Conservation (phyloP, 2,888 invertebrate species). For the Rhimphoctona megacephalus region DNA sequence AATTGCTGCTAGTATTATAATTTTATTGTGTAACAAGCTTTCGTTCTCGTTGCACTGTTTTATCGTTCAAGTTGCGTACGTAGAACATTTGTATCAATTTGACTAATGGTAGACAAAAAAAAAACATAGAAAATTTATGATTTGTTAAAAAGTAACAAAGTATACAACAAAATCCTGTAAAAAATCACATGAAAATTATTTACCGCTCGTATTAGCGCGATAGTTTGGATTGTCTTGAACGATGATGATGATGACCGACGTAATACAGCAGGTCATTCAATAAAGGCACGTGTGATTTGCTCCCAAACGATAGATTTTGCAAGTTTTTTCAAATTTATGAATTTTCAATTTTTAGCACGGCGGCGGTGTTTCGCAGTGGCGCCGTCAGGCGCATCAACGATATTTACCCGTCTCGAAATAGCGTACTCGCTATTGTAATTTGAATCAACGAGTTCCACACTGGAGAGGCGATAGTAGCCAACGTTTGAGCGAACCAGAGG, state of each 20-base stretch:
- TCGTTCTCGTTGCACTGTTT: conserved; percentile 42
- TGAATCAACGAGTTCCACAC: neutral
- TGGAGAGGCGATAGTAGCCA: neutral
- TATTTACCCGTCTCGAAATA: conserved; percentile 31
- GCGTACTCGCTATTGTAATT: neutral
- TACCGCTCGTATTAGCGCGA: conserved; percentile 66
- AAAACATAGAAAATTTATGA: conserved; percentile 72
- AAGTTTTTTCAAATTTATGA: conserved; percentile 17
- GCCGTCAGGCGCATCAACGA: neutral
- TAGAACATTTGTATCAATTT: conserved; percentile 78
- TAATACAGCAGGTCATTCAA: conserved; percentile 19
- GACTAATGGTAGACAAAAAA: conserved; percentile 76
- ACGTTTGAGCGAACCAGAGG: neutral
- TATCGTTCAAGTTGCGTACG: conserved; percentile 66
- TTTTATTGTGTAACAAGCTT: conserved; percentile 13
- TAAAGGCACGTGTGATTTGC: conserved; percentile 74
- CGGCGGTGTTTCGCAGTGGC: neutral
- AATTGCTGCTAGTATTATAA: conserved; percentile 14
- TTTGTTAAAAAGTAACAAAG: conserved; percentile 81
- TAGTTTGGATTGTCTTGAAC: conserved; percentile 61
- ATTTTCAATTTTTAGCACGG: neutral
- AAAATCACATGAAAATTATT: conserved; percentile 79
- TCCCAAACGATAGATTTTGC: conserved; percentile 30
- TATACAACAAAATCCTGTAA: conserved; percentile 78
- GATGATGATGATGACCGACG: conserved; percentile 60